Evolutionary conservation across 2,113 vertebrate species (phyloP), one percentile per base, ranked within the genome.

Genomic region (Labrus mixtus): DNA sequence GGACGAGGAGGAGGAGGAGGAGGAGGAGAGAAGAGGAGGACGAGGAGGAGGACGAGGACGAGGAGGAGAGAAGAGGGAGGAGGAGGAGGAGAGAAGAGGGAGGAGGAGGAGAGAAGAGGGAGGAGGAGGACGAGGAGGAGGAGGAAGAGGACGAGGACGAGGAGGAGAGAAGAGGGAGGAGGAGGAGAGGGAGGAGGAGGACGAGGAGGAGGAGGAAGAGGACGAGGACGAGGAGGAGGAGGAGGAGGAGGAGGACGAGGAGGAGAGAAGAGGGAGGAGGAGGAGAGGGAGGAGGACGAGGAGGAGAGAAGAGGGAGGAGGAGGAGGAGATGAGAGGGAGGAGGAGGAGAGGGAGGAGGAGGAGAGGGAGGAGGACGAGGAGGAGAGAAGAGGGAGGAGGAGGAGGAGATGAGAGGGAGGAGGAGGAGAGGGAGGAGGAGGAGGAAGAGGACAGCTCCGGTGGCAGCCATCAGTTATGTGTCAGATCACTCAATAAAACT

Each of bases 241-340:
- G n/a, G 46, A 46, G 45, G 41, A 43, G 70, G 66, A 54, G 70
- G 36, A 63, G 58, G 51, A 46, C n/a, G n/a, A n/a, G n/a, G n/a
- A n/a, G n/a, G n/a, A n/a, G n/a, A n/a, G n/a, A n/a, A n/a, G n/a
- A n/a, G n/a, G n/a, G 39, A 45, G 16, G 16, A 17, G 16, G n/a
- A n/a, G n/a, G n/a, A n/a, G n/a, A n/a, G n/a, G n/a, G n/a, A n/a
- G n/a, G n/a, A n/a, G n/a, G n/a, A n/a, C n/a, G 46, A 46, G 45
- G 41, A 43, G 70, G 66, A 54, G 70, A n/a, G 36, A 63, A 53
- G 51, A 46, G 39, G 53, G n/a, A n/a, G n/a, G n/a, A n/a, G 16
- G 16, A 17, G 16, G n/a, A n/a, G n/a, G n/a, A n/a, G n/a, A n/a
- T n/a, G n/a, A n/a, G n/a, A n/a, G n/a, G n/a, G n/a, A n/a, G n/a